A percentile compares a stretch with the other conserved stretches of the same genome.
These are phyloP conservation scores for Bombus fervidus DNA, from an alignment of 1,140 invertebrate species.

Conservation along the genomic window DNA sequence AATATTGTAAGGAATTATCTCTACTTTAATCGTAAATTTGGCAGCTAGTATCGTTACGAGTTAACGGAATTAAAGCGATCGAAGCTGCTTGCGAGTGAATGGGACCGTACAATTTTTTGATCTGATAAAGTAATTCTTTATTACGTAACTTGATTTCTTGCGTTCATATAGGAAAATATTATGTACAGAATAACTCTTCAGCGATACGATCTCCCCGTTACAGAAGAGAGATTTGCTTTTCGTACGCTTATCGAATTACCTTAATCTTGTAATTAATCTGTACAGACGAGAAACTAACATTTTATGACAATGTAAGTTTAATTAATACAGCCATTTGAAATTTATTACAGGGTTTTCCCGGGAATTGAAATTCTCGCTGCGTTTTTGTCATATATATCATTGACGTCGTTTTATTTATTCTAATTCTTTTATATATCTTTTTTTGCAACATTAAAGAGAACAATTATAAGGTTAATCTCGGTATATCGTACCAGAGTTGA, in stretches of 20 bases:
- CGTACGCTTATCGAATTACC: not conserved
- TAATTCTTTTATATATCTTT: too few species aligned
- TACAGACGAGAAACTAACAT: too few species aligned
- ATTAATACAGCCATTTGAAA: too few species aligned
- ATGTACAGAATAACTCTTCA: slow-evolving; percentile 45
- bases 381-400: too few species aligned
- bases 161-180: not conserved
- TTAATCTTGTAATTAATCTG: not conserved
- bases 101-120: not conserved
- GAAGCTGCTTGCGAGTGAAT: too few species aligned
- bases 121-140: not conserved
- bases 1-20: too few species aligned
- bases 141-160: not conserved
- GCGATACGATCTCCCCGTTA: not conserved
- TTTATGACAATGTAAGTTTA: too few species aligned
- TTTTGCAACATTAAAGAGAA: not conserved
- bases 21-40: not conserved
- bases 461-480: not conserved
- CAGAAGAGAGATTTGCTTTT: not conserved
- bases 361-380: too few species aligned
- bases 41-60: not conserved
- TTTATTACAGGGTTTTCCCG: too few species aligned
- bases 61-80: not conserved
- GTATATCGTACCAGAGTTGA: not conserved
- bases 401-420: too few species aligned